These are phyloP conservation scores for Verasper variegatus DNA, from an alignment of 2,113 vertebrate genomes.

Conservation along the genomic window DNA sequence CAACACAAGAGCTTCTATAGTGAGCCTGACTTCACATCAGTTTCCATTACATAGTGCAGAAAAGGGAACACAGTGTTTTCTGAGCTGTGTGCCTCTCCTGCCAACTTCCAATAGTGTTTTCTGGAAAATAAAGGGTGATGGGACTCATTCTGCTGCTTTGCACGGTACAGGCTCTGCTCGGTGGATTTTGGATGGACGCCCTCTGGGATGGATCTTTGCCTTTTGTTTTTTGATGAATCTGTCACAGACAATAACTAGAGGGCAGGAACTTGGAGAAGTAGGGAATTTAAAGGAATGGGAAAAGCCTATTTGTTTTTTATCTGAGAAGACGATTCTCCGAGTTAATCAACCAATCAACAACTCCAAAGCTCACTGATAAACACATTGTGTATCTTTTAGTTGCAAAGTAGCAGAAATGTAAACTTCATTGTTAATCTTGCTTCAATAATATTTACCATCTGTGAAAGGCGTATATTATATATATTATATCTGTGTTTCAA, in stretches of 20 bases:
- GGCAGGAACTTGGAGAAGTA: conserved; percentile 28
- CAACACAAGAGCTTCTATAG: conserved; percentile 40
- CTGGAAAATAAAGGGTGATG: conserved; percentile 42
- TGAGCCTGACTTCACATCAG: conserved; percentile 25
- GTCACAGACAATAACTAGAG: conserved; percentile 51
- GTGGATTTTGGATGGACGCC: conserved; percentile 60
- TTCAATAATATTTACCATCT: too few species aligned
- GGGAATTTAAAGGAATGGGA: neutral
- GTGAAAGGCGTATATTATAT: too few species aligned
- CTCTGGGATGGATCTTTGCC: conserved; percentile 57
- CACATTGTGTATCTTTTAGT: too few species aligned
- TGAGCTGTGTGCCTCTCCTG: conserved; percentile 38
- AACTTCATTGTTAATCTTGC: too few species aligned
- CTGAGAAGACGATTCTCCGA: neutral
- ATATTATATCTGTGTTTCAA: too few species aligned
- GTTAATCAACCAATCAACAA: neutral
- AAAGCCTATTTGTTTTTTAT: neutral
- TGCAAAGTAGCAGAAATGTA: too few species aligned
- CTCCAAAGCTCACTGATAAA: too few species aligned
- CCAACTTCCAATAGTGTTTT: conserved; percentile 51
- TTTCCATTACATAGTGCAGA: conserved; percentile 41
- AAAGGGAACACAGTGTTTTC: conserved; percentile 48
- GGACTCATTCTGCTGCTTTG: conserved; percentile 36
- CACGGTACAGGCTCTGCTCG: conserved; percentile 30
- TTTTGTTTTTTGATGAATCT: conserved; percentile 66